Conservation (phyloP, 2,113 vertebrate species). For the Tinamus guttatus region DNA sequence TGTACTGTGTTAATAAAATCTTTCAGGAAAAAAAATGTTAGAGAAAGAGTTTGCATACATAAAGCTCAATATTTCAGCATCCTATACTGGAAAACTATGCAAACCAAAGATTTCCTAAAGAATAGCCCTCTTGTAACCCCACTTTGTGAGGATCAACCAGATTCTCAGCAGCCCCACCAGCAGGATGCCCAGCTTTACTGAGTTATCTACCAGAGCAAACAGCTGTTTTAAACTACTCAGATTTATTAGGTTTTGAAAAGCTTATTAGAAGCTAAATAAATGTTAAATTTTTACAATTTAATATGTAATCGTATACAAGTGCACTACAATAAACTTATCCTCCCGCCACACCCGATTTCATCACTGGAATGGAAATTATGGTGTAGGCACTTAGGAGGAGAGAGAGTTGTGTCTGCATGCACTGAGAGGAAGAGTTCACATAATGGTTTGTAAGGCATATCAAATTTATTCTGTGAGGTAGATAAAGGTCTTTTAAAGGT, state of each 20-base stretch:
- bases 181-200: not conserved
- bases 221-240: conserved; percentile 50
- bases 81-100: not conserved
- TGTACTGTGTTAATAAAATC: not conserved
- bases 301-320: conserved; percentile 66
- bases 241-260: conserved; percentile 64
- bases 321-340: conserved; percentile 66
- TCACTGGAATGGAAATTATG: conserved; percentile 71
- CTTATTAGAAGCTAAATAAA: conserved; percentile 70
- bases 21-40: conserved; percentile 3
- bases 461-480: conserved; percentile 78
- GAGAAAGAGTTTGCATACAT: not conserved
- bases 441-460: conserved; percentile 78
- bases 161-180: conserved; percentile 22
- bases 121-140: not conserved
- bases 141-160: not conserved
- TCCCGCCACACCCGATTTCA: conserved; percentile 47
- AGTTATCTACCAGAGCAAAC: conserved; percentile 45
- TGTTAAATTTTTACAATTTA: conserved; percentile 61
- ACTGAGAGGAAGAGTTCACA: conserved; percentile 66
- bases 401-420: conserved; percentile 70
- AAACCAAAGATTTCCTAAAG: not conserved
- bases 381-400: conserved; percentile 51
- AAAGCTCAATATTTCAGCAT: not conserved
- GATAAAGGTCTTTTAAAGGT: conserved; percentile 84